phyloP scores from a whole-genome alignment of 2,797 vertebrate species.

The Ctenopoma kingsleyae region DNA sequence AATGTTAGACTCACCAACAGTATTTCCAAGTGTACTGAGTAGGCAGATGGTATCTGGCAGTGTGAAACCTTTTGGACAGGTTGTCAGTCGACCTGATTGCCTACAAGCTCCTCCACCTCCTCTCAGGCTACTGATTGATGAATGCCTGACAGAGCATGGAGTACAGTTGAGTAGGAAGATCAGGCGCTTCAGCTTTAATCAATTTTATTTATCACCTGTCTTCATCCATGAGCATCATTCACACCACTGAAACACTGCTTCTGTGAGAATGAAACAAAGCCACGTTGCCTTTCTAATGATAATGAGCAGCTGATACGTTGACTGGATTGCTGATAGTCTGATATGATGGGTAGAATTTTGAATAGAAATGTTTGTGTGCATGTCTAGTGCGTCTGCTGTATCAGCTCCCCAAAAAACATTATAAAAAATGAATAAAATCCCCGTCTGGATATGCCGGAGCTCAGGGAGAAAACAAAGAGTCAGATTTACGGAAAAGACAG shows the following conservation, averaged over 20 bases:
- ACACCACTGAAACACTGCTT: constrained; percentile 20
- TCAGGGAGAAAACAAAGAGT: constrained; percentile 19
- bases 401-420: constrained; percentile 5
- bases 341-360: neutral
- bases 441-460: constrained; percentile 18
- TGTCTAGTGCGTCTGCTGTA: constrained; percentile 1
- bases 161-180: constrained; percentile 47
- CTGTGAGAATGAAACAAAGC: constrained; percentile 27
- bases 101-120: constrained; percentile 2
- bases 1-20: neutral
- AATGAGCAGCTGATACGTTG: constrained; percentile 35
- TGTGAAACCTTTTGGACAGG: neutral
- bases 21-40: constrained; percentile 3
- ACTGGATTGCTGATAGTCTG: constrained; percentile 4
- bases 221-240: constrained; percentile 51
- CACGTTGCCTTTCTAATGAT: constrained; percentile 23
- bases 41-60: constrained; percentile 15
- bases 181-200: constrained; percentile 47
- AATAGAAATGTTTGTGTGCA: constrained; percentile 10
- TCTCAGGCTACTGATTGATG: constrained; percentile 54
- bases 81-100: constrained; percentile 39
- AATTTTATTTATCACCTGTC: constrained; percentile 59
- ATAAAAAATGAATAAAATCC: constrained; percentile 19
- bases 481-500: constrained; percentile 33
- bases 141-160: constrained; percentile 31